Evolutionary conservation across 2,113 vertebrate species (phyloP), one percentile per base, ranked within the genome.

Genomic region (Bubo blakistoni): DNA sequence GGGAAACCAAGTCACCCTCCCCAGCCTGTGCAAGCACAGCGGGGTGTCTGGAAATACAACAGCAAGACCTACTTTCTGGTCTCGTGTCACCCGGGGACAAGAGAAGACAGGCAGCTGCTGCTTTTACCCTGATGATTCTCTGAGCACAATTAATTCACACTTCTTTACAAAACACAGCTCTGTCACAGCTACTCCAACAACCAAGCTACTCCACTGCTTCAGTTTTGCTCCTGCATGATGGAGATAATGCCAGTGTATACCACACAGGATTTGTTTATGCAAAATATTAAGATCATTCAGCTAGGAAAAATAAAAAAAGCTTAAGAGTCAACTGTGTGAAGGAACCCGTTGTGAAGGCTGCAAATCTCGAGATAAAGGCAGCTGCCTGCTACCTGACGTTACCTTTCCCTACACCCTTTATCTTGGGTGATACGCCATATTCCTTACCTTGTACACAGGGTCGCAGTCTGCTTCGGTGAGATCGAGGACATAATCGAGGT

Each of bases 381-480:
- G 76, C 47, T 63, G 38, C 49, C 51, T 32, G 59, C 44, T 52
- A 25, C 40, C 40, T 34, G 57, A 42, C 16, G 34, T 5, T 21
- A 11, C 36, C 34, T 34, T 17, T 55, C 44, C 62, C 58, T 16
- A 15, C 6, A 30, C 15, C 10, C 34, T 10, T 57, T 20, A 24
- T 5, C n/a, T 14, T 2, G 7, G 36, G 18, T 0, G 1, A 42
- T 2, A 29, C 1, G 2, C 7, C 5, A 0, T 1, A 0, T 3
- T 49, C 29, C 77, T 63, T 44, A 98, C 98, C 98, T 97, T 98
- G 81, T 98, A 98, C 17, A 98, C 98, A 0, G 98, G 98, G 57
- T 98, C 98, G 1, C 97, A 98, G 93, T 98, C 98, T 1, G 98
- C 97, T 46, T 97, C 98, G 0, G 98, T 98, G 69, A 98, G 97